Base-by-base conservation (phyloP, 2,888 invertebrate species). In the Leucophenga maculata region DNA sequence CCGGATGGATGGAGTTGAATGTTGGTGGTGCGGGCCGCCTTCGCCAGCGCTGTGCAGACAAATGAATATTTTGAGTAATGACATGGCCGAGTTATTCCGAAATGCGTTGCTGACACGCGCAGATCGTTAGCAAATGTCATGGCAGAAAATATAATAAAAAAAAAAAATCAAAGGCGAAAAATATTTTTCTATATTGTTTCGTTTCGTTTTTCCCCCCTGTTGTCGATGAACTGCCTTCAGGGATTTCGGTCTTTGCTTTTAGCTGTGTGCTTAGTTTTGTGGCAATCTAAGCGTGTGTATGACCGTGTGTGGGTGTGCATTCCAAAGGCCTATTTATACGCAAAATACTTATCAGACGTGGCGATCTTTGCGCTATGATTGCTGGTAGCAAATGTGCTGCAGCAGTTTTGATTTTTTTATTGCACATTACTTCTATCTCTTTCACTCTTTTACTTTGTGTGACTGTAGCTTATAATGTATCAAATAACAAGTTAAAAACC, bases 41-140 rank as follows among this genome's bases (percentile, higher is more conserved):
- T 64, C 44, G 71, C 57, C 64, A 59, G 32, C 16, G 11, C 26
- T 46, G 52, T 54, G 62, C 18, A 68, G 74, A 74, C 73, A 74
- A 74, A 75, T 75, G 72, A 74, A 75, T 73, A 72, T 72, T 75
- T 81, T 82, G 81, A 84, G 82, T 83, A 84, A 84, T 84, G 84
- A 84, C 82, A 84, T 77, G 75, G 81, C 78, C 68, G 60, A 50
- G 60, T 68, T 68, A 62, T 62, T 60, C 67, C 57, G 57, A 50
- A 48, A 67, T 68, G 71, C 70, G 75, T 75, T 76, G 79, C 72
- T 77, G 81, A 79, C 80, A 82, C 78, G 80, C 84, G 77, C 78
- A 75, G 82, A 84, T 84, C 84, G 84, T 84, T 84, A 84, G 79
- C 75, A 75, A 75, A 73, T 75, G 75, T 73, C 73, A 75, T 69